Base-by-base conservation (phyloP, 2,113 vertebrate species). In the Chionomys nivalis region DNA sequence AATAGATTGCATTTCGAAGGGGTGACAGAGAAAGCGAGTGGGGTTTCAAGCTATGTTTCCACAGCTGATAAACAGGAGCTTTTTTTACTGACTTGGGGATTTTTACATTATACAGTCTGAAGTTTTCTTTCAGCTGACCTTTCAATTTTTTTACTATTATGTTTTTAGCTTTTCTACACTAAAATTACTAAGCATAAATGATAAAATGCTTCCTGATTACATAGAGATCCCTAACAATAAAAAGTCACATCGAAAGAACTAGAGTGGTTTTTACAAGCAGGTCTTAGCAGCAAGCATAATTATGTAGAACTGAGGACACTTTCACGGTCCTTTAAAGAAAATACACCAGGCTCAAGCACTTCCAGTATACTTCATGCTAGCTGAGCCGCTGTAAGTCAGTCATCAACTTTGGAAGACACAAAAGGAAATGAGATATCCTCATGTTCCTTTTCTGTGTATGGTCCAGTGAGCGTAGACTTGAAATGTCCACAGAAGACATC, bases 131-230 rank as follows among this genome's bases (percentile, higher is more conserved):
- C 66, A 87, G 66, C 49, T 92, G 81, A 76, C 42, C 86, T 96
- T 97, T 91, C 1, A 1, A 26, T 81, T 55, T 83, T 93, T 94
- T 61, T 94, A 24, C 23, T 78, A 92, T 58, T 8, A 82, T 66
- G 11, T 52, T 95, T 83, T 83, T 95, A 75, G 94, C 70, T 95
- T 95, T 87, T 68, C 44, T 76, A 75, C 44, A 90, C 73, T 94
- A 78, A 95, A 97, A 79, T 79, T 77, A 92, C 81, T 93, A 89
- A 95, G 55, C 16, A 86, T 49, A 28, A 65, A 76, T 85, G 95
- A 97, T 77, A 9, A 90, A 96, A 90, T 95, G 52, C 95, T 97
- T 94, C 68, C 87, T 94, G 95, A 96, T 92, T 79, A 92, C 75
- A 89, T 83, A 68, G 39, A 95, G n/a, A 96, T 92, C 86, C 81